Percentiles rank a stretch among this genome's conserved stretches.
Evolutionary conservation across 2,888 invertebrate species (phyloP).

Genomic region (Choreutis nemorana): DNA sequence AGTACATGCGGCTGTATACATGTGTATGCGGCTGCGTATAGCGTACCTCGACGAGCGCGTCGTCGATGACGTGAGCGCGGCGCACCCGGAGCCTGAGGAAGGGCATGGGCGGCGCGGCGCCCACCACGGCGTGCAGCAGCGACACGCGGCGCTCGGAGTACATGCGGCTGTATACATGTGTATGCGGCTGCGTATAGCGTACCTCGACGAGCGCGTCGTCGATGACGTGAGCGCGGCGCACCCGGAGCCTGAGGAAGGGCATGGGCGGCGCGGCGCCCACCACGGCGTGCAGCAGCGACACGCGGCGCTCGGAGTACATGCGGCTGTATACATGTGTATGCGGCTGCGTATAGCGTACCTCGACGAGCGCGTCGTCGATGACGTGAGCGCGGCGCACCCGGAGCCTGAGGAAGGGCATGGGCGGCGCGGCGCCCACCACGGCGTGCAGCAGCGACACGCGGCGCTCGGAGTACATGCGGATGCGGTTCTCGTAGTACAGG

Average conservation of each 20-base stretch:
- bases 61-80: constrained; percentile 82
- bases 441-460: constrained; percentile 86
- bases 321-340: not conserved
- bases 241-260: no score
- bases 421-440: constrained; percentile 81
- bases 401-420: constrained; percentile 85
- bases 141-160: constrained; percentile 81
- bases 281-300: no score
- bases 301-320: no score
- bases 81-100: constrained; percentile 78
- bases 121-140: constrained; percentile 75
- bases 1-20: no score
- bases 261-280: no score
- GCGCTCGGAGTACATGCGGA: constrained; percentile 93
- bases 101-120: constrained; percentile 76
- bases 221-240: no score
- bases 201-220: no score
- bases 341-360: constrained; percentile 58
- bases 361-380: constrained; percentile 91
- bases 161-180: constrained; percentile 63
- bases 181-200: not conserved
- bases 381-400: constrained; percentile 85
- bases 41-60: constrained; percentile 83
- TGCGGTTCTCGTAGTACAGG: constrained; percentile 92
- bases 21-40: no score